A percentile compares a stretch with the other conserved stretches of the same genome.
Evolutionary conservation across 2,797 vertebrate genomes (phyloP).

Genomic region (Paramormyrops hopkinsi): DNA sequence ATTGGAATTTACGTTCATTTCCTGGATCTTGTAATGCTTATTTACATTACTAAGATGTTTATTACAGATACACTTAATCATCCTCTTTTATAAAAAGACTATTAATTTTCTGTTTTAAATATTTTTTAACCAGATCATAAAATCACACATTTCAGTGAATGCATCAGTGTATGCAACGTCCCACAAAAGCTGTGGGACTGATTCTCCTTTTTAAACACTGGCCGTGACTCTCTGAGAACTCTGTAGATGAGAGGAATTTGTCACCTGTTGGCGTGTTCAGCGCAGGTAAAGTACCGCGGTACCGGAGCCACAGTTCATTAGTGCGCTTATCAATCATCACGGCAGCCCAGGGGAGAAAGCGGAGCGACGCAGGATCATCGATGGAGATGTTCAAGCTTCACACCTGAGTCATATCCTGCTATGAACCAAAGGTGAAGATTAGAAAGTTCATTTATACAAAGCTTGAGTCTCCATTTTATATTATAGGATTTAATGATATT

Average conservation of each 20-base stretch:
- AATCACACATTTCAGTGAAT: not conserved
- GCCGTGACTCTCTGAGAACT: not conserved
- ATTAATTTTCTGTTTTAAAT: not conserved
- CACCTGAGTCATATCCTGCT: slow-evolving; percentile 65
- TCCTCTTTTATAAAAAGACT: not conserved
- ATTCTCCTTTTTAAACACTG: not conserved
- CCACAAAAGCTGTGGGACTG: not conserved
- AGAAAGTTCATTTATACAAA: slow-evolving; percentile 50
- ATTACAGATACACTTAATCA: not conserved
- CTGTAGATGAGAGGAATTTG: not conserved
- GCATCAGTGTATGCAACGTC: not conserved
- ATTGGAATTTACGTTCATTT: not conserved
- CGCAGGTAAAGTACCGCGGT: slow-evolving; percentile 48
- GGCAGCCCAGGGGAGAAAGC: slow-evolving; percentile 41
- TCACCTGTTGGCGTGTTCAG: slow-evolving; percentile 22
- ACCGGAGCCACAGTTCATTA: slow-evolving; percentile 66
- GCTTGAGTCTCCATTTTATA: not conserved
- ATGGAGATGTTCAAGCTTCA: slow-evolving; percentile 63
- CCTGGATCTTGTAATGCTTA: not conserved
- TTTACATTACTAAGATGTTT: too few relatives aligned
- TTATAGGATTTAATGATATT: not conserved
- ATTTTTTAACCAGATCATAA: not conserved
- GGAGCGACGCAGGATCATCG: slow-evolving; percentile 49
- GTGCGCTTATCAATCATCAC: slow-evolving; percentile 60
- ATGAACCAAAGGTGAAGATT: slow-evolving; percentile 45